phyloP scores from a whole-genome alignment of 2,797 vertebrate genomes.

The Chelidonichthys spinosus region DNA sequence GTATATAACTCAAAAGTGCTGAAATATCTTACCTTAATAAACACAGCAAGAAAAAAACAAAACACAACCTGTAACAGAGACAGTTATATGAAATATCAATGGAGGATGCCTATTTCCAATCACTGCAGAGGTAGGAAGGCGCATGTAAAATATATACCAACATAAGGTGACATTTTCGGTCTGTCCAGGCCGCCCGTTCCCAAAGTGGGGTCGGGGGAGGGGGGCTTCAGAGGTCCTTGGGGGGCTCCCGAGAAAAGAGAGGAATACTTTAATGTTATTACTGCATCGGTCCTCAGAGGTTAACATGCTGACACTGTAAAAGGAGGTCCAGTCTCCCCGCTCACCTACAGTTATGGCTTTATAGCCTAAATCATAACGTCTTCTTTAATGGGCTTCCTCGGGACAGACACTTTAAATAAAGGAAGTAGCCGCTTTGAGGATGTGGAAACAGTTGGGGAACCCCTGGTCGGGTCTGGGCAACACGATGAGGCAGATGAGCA shows the following conservation, averaged over 20 bases:
- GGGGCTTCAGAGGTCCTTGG: conserved; percentile 53
- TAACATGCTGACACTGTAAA: conserved; percentile 43
- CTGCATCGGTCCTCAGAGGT: conserved; percentile 47
- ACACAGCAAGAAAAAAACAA: conserved; percentile 73
- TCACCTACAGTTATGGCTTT: conserved; percentile 19
- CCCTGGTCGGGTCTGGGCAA: conserved; percentile 41
- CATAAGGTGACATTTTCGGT: conserved; percentile 69
- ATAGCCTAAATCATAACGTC: conserved; percentile 12
- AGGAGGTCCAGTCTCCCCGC: conserved; percentile 45
- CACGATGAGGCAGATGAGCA: conserved; percentile 59
- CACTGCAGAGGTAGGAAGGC: conserved; percentile 83
- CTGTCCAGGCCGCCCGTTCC: conserved; percentile 41
- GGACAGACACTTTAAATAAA: conserved; percentile 1
- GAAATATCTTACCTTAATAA: conserved; percentile 83
- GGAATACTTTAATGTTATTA: conserved; percentile 47
- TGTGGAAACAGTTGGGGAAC: conserved; percentile 12
- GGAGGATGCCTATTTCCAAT: conserved; percentile 74
- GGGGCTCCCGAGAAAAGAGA: conserved; percentile 52
- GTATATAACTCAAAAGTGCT: conserved; percentile 82
- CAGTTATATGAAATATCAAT: conserved; percentile 66
- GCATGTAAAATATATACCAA: conserved; percentile 73
- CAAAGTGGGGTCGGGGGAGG: conserved; percentile 32
- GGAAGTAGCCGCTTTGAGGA: conserved; percentile 14
- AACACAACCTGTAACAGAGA: conserved; percentile 74
- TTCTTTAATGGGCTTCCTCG: conserved; percentile 22